Conservation (phyloP, 2,888 invertebrate species). For the Apodemia duryi region DNA sequence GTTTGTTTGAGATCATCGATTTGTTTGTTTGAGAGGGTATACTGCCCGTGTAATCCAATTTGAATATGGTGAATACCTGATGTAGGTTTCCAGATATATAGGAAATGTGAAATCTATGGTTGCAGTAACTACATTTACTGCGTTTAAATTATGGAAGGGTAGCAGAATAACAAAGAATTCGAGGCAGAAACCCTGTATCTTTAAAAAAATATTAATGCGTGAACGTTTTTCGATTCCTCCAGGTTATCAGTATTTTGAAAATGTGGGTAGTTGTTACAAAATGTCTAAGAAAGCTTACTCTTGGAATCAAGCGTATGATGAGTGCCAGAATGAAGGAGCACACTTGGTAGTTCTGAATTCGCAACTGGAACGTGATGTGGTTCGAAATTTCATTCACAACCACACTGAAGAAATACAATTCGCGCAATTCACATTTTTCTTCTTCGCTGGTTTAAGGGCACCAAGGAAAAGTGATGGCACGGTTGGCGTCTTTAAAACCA, state of each 20-base stretch:
- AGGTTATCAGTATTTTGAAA: slow-evolving; percentile 46
- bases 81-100: too few species aligned
- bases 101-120: too few species aligned
- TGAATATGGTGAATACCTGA: too few species aligned
- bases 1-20: too few species aligned
- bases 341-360: slow-evolving; percentile 56
- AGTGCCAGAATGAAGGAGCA: slow-evolving; percentile 48
- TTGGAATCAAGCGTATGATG: slow-evolving; percentile 55
- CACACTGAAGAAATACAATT: slow-evolving; percentile 20
- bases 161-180: too few species aligned
- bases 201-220: too few species aligned
- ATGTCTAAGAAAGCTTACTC: slow-evolving; percentile 38
- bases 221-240: slow-evolving; percentile 5
- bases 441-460: slow-evolving; percentile 52
- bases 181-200: too few species aligned
- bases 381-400: slow-evolving; percentile 38
- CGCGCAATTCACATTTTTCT: slow-evolving; percentile 39
- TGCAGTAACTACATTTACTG: too few species aligned
- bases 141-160: too few species aligned
- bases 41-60: too few species aligned
- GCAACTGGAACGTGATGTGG: slow-evolving; percentile 39
- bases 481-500: slow-evolving; percentile 48
- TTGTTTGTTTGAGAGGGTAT: too few species aligned
- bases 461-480: slow-evolving; percentile 34
- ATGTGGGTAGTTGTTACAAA: slow-evolving; percentile 54